Conservation (phyloP, 2,113 vertebrate genomes). For the Myrmecobius fasciatus region DNA sequence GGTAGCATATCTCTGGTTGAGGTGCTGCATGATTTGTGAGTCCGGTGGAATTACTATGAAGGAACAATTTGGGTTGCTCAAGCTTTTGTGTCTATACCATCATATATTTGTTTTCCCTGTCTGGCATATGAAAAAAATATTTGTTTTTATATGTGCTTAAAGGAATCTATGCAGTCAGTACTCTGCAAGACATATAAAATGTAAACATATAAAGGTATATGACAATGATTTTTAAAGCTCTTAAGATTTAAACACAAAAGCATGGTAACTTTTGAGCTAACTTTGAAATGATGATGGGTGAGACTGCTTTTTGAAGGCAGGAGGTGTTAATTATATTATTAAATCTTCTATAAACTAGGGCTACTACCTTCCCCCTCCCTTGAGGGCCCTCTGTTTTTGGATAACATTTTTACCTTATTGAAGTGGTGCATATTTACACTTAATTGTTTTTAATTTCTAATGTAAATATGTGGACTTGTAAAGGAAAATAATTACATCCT, state of each 20-base stretch:
- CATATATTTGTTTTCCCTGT: conserved; percentile 64
- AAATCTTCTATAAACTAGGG: conserved; percentile 26
- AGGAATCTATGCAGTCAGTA: conserved; percentile 39
- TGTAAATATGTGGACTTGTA: background rate
- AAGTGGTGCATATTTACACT: background rate
- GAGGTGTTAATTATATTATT: background rate
- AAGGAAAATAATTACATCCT: conserved; percentile 16
- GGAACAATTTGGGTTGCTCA: background rate
- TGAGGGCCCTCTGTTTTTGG: background rate
- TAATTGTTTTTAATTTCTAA: background rate
- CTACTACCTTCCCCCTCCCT: background rate
- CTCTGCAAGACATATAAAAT: conserved; percentile 44
- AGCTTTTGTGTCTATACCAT: conserved; percentile 59
- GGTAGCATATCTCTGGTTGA: background rate
- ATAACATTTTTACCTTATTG: background rate
- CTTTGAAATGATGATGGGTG: conserved; percentile 10
- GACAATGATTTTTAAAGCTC: conserved; percentile 39
- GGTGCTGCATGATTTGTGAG: conserved; percentile 16
- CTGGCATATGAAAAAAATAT: conserved; percentile 61
- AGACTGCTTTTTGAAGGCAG: conserved; percentile 18
- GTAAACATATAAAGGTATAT: conserved; percentile 38
- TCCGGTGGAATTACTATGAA: conserved; percentile 26
- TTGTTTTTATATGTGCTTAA: conserved; percentile 49
- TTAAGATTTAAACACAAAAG: conserved; percentile 44
- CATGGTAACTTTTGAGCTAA: conserved; percentile 35